Evolutionary conservation across 2,797 vertebrate genomes (phyloP), one percentile per base, ranked within the genome.

Genomic region (Knipowitschia caucasica): DNA sequence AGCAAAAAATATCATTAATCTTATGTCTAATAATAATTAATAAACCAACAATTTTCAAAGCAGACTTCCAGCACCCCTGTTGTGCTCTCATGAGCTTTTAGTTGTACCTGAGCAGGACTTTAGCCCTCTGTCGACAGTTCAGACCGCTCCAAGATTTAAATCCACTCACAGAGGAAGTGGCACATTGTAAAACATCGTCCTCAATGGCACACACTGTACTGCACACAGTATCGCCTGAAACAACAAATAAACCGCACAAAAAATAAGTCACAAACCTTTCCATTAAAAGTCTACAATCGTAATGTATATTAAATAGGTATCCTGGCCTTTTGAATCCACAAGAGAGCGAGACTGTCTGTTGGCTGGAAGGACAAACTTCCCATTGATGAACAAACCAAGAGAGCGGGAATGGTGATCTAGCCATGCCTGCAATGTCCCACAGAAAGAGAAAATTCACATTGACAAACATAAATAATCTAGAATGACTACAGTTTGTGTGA

Each of bases 311-410:
- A 47, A 14, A 18, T 20, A 7, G 17, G 8, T 20, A 0, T 18
- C 4, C 11, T 62, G 43, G 88, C 90, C 89, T 84, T 75, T 78
- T 20, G 76, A 73, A 45, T 84, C 82, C 20, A 52, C 4, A 21
- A 88, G 42, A 9, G 46, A 47, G 55, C 49, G 24, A 2, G 53
- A 78, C 71, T 55, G 55, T 33, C 85, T 73, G 20, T 75, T 69
- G 0, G 51, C 60, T 1, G 84, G 80, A 25, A 15, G 8, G 27
- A 83, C 72, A 53, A 88, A 86, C 58, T 54, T 71, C n/a, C 90
- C 89, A 17, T 86, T 56, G 14, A 87, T 59, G 68, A 89, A 91
- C 17, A 89, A 52, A 24, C 88, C 87, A 24, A 90, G 78, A 26
- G 72, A 69, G 9, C 53, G 56, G 21, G 85, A 84, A 35, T 84